These are phyloP conservation scores for Mormyrus hasselquistii DNA, from an alignment of 2,797 vertebrate species.

Conservation along the genomic window DNA sequence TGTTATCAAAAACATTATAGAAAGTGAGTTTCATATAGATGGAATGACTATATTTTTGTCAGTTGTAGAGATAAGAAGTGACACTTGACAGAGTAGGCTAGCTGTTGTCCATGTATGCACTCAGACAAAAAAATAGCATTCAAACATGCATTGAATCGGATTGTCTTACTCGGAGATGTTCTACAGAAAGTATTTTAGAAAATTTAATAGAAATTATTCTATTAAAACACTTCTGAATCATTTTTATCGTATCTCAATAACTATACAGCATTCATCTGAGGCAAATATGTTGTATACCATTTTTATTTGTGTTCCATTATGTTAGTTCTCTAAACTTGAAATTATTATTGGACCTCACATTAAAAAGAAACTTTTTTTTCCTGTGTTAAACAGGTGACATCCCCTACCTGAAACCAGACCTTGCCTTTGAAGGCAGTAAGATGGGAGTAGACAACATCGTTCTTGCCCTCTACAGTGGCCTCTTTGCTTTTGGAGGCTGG, in stretches of 20 bases:
- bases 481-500: conserved; percentile 33
- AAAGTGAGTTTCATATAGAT: neutral
- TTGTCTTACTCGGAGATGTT: neutral
- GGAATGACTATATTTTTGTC: neutral
- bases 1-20: neutral
- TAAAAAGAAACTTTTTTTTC: neutral
- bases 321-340: neutral
- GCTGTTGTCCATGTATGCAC: neutral
- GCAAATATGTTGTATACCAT: neutral
- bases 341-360: neutral
- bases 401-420: conserved; percentile 21
- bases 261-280: neutral
- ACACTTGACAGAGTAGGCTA: neutral
- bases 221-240: neutral
- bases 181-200: neutral
- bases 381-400: conserved; percentile 22
- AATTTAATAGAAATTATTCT: neutral
- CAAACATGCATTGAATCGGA: neutral
- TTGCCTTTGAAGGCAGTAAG: conserved; percentile 25
- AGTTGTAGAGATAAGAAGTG: neutral
- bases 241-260: neutral
- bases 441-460: conserved; percentile 24
- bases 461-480: conserved; percentile 29
- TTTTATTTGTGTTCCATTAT: neutral
- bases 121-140: neutral